Base-by-base conservation (phyloP, 2,888 invertebrate species). In the Melitaea athalia region DNA sequence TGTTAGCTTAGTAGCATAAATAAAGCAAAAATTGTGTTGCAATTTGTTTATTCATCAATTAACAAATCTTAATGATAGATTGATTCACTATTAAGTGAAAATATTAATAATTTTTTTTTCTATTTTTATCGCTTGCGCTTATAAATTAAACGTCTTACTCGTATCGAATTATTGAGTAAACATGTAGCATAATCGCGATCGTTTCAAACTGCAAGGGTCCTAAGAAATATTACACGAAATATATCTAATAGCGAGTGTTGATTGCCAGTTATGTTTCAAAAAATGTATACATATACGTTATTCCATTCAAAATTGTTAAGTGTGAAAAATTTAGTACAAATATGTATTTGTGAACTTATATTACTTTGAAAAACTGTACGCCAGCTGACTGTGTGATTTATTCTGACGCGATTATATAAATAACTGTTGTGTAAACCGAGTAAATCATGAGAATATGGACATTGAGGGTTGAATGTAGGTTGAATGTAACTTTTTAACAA, bases 121-220 rank as follows among this genome's bases (percentile, higher is more conserved):
- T 11, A 45, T 45, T 2, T 42, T 42, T 64, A 53, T 74, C 83
- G 85, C 83, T 69, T 5, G 11, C 76, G 63, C 81, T 74, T 59
- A 15, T 79, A 3, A 15, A 75, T 85, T 80, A 61, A 63, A 53
- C 75, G 76, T 76, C 72, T 78, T 73, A 74, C 53, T 81, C 86
- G 86, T 86, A 90, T 91, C 92, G 91, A 91, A 92, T 92, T 92
- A 92, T 92, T 91, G 90, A 89, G 91, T 91, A 92, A 92, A 92
- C 91, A 92, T 88, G 85, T 83, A 81, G 77, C 80, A 86, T 89
- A 90, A 89, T 89, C 89, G 87, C 84, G 81, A 88, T 88, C 89
- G 87, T 86, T 89, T 85, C 85, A 83, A 86, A 85, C 81, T 84
- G 88, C 85, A 85, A 85, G 87, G 86, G 87, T 81, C 86, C 78